Conservation (phyloP, 2,113 vertebrate genomes). For the Chionodraco myersi region DNA sequence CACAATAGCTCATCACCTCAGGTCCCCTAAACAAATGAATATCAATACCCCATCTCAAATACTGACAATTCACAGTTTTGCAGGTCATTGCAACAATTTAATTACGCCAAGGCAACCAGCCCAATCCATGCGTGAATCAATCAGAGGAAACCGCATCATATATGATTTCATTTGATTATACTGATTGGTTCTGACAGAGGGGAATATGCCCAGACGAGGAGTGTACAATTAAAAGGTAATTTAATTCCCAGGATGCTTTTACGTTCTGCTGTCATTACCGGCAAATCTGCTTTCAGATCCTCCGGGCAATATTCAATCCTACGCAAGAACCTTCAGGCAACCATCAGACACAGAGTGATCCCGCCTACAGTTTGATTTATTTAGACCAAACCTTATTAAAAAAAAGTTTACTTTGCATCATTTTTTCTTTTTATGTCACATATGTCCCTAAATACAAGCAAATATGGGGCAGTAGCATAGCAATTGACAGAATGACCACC, state of each 20-base stretch:
- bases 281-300: slow-evolving; percentile 32
- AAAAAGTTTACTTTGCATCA: slow-evolving; percentile 6
- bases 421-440: not conserved
- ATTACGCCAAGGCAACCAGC: slow-evolving; percentile 5
- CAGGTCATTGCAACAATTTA: slow-evolving; percentile 25
- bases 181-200: slow-evolving; percentile 59
- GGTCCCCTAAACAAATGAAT: slow-evolving; percentile 22
- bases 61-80: slow-evolving; percentile 13
- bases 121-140: slow-evolving; percentile 27
- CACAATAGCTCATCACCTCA: not conserved
- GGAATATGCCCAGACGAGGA: slow-evolving; percentile 45
- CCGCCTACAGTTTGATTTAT: not conserved
- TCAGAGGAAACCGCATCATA: slow-evolving; percentile 49
- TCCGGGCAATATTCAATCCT: slow-evolving; percentile 26
- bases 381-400: slow-evolving; percentile 2
- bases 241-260: slow-evolving; percentile 58
- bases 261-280: slow-evolving; percentile 23
- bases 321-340: slow-evolving; percentile 18
- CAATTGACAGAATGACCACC: not conserved
- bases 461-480: slow-evolving; percentile 5
- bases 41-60: slow-evolving; percentile 10
- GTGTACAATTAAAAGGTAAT: slow-evolving; percentile 59
- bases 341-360: slow-evolving; percentile 8
- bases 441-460: not conserved
- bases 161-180: slow-evolving; percentile 54